Conservation (phyloP, 2,113 vertebrate species). For the Varanus komodoensis region DNA sequence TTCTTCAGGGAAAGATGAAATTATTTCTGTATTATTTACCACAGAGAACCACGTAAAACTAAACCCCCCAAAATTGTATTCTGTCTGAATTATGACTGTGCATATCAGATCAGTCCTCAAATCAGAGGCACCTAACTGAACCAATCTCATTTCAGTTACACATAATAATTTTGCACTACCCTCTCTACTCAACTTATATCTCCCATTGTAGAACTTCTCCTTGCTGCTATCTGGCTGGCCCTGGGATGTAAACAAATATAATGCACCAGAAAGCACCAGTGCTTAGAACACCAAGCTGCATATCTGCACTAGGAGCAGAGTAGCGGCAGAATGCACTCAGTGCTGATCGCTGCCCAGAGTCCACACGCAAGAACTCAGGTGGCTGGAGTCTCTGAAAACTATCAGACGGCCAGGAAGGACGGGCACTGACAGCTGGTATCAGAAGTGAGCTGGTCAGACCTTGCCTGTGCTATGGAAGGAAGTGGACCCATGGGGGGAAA, state of each 20-base stretch:
- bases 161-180: neutral
- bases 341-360: neutral
- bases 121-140: neutral
- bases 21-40: conserved; percentile 4
- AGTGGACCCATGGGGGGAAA: too few species aligned
- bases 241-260: neutral
- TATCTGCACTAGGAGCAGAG: neutral
- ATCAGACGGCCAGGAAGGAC: neutral
- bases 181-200: neutral
- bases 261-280: neutral
- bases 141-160: neutral
- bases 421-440: neutral
- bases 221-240: neutral
- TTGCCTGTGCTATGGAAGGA: neutral
- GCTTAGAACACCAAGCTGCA: neutral
- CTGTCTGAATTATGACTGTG: neutral
- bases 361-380: neutral
- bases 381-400: neutral
- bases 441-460: neutral
- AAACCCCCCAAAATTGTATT: neutral
- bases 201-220: neutral
- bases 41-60: neutral
- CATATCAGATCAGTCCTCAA: neutral
- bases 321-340: neutral
- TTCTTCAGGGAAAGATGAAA: conserved; percentile 1